Evolutionary conservation across 2,113 vertebrate species (phyloP), one percentile per base, ranked within the genome.

Genomic region (Microtus ochrogaster): DNA sequence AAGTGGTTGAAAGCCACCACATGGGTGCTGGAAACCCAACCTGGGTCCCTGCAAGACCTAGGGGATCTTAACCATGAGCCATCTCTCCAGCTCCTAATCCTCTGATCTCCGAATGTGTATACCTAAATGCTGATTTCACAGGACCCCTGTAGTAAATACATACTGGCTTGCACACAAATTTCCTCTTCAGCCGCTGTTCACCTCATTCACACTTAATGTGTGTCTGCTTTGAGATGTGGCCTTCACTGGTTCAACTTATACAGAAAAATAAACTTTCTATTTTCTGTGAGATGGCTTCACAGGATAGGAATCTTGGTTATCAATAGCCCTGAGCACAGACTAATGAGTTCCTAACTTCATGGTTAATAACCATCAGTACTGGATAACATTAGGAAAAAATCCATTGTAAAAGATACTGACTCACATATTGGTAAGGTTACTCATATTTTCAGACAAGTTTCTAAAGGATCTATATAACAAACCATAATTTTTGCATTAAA

Each of bases 191-290:
- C 47, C 86, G 5, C 33, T 58, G 0, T 81, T n/a, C 6, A 92
- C 2, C 39, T 26, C 92, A 72, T 36, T n/a, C 47, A 87, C 85
- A 65, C 66, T 55, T n/a, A 73, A 28, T 17, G 24, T 61, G 22
- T 58, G 74, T 8, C 81, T 88, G 26, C 7, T 86, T 55, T 73
- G 47, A 90, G 26, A 73, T 77, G 92, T 12, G 66, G 74, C 30
- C 11, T 86, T 41, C 58, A 58, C 61, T 94, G 63, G 19, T 73
- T 83, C 28, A 79, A 10, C 72, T 91, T 82, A 91, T n/a, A 28
- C 17, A 94, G 58, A 91, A 96, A 94, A 72, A 55, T 19, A 88
- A 70, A 90, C 26, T 89, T 94, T 70, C 26, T 19, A 14, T 91
- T 36, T 55, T 91, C 24, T 77, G n/a, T 94, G 63, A 63, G 12